These are phyloP conservation scores for Morelia viridis DNA, from an alignment of 2,797 vertebrate species.

Conservation along the genomic window DNA sequence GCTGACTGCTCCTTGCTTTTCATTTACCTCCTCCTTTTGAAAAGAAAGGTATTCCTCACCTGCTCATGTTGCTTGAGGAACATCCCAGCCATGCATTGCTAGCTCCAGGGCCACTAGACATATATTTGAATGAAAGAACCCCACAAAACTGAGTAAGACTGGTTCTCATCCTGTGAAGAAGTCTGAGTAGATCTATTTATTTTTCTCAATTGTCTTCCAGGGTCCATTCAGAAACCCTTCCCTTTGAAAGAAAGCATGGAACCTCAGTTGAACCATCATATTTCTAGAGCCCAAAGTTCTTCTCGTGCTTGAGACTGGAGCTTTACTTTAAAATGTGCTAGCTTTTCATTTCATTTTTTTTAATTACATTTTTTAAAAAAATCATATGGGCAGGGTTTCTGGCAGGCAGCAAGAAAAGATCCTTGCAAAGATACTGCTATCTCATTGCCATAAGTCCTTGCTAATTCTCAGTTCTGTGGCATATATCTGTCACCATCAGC, in stretches of 20 bases:
- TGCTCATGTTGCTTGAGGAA: constrained; percentile 42
- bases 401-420: background rate
- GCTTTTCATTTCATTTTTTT: background rate
- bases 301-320: background rate
- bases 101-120: constrained; percentile 48
- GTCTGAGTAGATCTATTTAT: constrained; percentile 46
- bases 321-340: background rate
- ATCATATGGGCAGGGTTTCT: background rate
- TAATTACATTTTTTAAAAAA: too few relatives aligned
- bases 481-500: background rate
- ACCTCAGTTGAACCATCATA: background rate
- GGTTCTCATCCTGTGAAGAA: constrained; percentile 42
- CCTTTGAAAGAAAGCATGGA: background rate
- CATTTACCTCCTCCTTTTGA: constrained; percentile 35
- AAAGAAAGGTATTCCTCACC: constrained; percentile 32
- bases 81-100: constrained; percentile 50
- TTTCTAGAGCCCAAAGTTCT: background rate
- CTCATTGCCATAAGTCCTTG: background rate
- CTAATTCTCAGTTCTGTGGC: background rate
- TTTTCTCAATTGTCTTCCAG: constrained; percentile 43
- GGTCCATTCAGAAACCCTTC: background rate
- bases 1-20: constrained; percentile 38
- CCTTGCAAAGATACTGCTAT: background rate
- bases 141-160: constrained; percentile 52
- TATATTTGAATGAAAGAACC: constrained; percentile 45